These are phyloP conservation scores for Malthinus flaveolus DNA, from an alignment of 2,888 invertebrate species.

Conservation along the genomic window DNA sequence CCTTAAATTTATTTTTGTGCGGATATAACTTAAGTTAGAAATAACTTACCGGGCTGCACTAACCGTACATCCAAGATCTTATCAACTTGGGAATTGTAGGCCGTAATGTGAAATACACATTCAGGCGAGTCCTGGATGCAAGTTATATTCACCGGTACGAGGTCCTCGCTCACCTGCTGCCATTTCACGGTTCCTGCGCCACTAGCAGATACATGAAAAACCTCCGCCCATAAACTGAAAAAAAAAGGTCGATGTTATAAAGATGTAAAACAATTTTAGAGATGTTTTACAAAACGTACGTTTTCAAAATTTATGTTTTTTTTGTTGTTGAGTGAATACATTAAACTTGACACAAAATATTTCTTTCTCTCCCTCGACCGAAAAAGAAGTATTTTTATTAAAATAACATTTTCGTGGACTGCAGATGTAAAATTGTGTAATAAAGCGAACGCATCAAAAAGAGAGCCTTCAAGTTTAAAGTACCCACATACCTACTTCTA, in stretches of 20 bases:
- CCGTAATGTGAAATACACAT: conserved; percentile 97
- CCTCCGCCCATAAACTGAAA: conserved; percentile 95
- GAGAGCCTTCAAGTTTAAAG: too few species aligned
- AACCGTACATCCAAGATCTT: conserved; percentile 97
- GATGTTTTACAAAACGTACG: not conserved
- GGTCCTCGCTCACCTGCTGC: conserved; percentile 97
- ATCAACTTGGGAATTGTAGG: conserved; percentile 98
- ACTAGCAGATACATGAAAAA: conserved; percentile 94
- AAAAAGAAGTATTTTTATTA: too few species aligned
- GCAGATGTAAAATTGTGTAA: too few species aligned
- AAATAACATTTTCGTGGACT: too few species aligned
- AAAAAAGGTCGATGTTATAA: conserved; percentile 11
- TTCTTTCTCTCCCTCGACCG: too few species aligned
- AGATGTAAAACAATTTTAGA: conserved; percentile 5
- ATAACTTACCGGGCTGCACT: conserved; percentile 84
- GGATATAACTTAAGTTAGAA: too few species aligned
- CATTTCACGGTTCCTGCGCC: conserved; percentile 93
- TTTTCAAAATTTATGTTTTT: not conserved
- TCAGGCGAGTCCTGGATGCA: conserved; percentile 96
- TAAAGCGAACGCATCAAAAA: too few species aligned
- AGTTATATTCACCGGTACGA: conserved; percentile 97
- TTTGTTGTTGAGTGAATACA: not conserved
- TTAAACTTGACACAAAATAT: too few species aligned
- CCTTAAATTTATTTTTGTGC: too few species aligned
- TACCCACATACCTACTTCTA: too few species aligned